phyloP scores from a whole-genome alignment of 2,797 vertebrate genomes.

The Chaenodraco wilsoni region DNA sequence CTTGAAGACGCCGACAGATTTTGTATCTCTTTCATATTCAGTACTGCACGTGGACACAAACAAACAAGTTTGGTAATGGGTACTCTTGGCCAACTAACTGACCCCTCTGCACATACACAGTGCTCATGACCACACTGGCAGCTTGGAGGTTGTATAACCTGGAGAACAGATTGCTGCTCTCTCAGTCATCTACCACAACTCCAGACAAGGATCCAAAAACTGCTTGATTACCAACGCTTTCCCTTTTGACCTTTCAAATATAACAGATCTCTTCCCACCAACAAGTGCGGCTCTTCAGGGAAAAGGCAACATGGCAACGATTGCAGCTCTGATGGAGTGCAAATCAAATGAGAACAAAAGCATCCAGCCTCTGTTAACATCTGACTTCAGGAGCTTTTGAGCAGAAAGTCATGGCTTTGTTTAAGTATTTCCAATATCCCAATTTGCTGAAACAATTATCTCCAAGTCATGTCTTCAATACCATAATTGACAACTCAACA shows the following conservation, averaged over 20 bases:
- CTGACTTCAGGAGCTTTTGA: constrained; percentile 32
- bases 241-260: constrained; percentile 35
- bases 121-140: constrained; percentile 17
- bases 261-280: constrained; percentile 35
- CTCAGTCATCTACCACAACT: constrained; percentile 16
- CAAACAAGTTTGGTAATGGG: constrained; percentile 1
- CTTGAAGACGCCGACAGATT: not conserved
- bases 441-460: constrained; percentile 1
- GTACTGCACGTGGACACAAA: not conserved
- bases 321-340: constrained; percentile 33
- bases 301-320: constrained; percentile 39
- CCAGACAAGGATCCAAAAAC: constrained; percentile 29
- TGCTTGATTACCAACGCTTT: constrained; percentile 44
- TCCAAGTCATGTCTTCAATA: not conserved
- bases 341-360: constrained; percentile 37
- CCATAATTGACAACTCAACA: not conserved
- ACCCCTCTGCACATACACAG: constrained; percentile 14
- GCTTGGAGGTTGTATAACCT: constrained; percentile 12
- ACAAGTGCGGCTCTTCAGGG: constrained; percentile 30
- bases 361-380: constrained; percentile 47
- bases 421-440: constrained; percentile 6
- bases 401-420: constrained; percentile 1
- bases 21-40: constrained; percentile 6
- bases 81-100: constrained; percentile 10
- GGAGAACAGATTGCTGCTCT: constrained; percentile 29